Conservation (phyloP, 2,888 invertebrate species). For the Mesorhabditis sp. region DNA sequence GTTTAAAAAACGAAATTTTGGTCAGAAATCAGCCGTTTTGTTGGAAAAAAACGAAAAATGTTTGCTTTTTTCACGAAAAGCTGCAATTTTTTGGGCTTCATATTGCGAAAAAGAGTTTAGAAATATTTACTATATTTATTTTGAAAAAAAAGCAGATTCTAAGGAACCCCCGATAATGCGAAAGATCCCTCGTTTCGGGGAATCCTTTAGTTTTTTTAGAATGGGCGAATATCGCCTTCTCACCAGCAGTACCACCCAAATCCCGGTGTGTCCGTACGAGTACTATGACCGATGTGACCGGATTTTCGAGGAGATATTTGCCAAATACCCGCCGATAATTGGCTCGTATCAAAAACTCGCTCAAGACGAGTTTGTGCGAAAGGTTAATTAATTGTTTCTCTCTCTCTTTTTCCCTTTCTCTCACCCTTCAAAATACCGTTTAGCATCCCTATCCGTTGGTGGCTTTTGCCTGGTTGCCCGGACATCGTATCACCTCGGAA, state of each 20-base stretch:
- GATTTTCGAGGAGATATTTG: slow-evolving; percentile 1
- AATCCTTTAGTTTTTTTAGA: not conserved
- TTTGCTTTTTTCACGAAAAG: no score
- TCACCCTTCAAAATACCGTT: not conserved
- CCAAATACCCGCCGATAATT: slow-evolving; percentile 2
- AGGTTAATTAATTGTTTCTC: not conserved
- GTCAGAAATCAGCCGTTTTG: no score
- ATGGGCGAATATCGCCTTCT: not conserved
- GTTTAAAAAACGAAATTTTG: no score
- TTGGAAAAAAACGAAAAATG: no score
- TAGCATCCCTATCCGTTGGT: not conserved
- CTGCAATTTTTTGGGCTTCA: no score
- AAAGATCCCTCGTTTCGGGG: no score
- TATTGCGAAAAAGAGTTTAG: no score
- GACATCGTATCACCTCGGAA: not conserved
- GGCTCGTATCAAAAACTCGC: slow-evolving; percentile 2
- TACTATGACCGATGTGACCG: not conserved
- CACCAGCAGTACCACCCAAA: not conserved
- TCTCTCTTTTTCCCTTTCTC: not conserved
- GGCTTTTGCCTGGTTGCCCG: not conserved
- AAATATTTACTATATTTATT: no score
- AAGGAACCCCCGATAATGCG: no score
- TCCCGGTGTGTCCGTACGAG: slow-evolving; percentile 1
- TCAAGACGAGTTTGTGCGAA: not conserved
- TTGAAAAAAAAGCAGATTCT: no score